Evolutionary conservation across 2,113 vertebrate genomes (phyloP).

Genomic region (Callithrix jacchus): DNA sequence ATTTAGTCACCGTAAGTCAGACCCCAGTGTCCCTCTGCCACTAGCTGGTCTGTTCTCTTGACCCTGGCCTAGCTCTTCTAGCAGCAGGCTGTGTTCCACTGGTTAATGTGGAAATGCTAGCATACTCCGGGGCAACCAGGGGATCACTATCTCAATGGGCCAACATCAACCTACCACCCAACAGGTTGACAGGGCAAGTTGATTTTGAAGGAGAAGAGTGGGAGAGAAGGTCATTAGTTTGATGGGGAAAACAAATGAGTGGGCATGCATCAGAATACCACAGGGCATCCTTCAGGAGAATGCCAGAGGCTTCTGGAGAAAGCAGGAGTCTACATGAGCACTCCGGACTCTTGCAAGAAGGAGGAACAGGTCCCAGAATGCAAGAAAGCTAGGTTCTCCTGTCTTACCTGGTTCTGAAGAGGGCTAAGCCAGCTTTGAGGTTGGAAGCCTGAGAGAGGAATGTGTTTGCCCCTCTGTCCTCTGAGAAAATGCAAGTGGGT

Average conservation of each 20-base stretch:
- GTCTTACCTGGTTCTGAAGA: not conserved
- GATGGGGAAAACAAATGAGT: not conserved
- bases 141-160: not conserved
- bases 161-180: not conserved
- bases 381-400: not conserved
- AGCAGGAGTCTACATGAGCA: not conserved
- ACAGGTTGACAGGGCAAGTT: not conserved
- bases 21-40: not conserved
- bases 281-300: not conserved
- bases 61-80: not conserved
- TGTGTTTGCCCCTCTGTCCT: not conserved
- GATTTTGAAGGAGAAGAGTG: not conserved
- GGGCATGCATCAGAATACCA: not conserved
- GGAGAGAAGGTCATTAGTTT: not conserved
- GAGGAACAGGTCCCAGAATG: not conserved
- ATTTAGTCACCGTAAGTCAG: not conserved
- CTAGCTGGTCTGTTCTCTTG: not conserved
- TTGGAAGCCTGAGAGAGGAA: not conserved
- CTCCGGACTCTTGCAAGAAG: not conserved
- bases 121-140: not conserved
- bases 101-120: rapidly evolving
- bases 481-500: not conserved
- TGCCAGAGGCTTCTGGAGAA: not conserved
- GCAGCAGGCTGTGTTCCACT: not conserved
- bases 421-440: not conserved